These are phyloP conservation scores for Agrochola lychnidis DNA, from an alignment of 2,888 invertebrate genomes.

Conservation along the genomic window DNA sequence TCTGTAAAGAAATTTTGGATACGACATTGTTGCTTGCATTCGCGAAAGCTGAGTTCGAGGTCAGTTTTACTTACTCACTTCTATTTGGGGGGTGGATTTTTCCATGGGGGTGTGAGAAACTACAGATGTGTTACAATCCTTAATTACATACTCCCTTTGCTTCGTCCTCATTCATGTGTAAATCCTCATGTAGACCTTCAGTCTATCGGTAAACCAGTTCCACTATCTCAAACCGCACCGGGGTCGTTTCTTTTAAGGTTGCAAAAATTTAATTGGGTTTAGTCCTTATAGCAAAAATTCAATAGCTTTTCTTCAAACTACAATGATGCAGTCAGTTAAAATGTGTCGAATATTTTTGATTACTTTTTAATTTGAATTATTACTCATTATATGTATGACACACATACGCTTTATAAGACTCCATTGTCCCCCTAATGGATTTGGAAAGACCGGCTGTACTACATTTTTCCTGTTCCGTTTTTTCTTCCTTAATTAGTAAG, in stretches of 20 bases:
- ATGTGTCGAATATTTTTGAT: conserved; percentile 12
- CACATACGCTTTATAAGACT: neutral
- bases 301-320: conserved; percentile 18
- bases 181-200: neutral
- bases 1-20: neutral
- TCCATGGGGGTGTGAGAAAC: neutral
- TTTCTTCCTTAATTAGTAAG: conserved; percentile 32
- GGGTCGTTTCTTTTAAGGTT: neutral
- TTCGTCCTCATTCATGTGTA: neutral
- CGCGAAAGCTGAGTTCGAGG: neutral
- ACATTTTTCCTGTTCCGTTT: conserved; percentile 23
- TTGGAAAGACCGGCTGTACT: conserved; percentile 33
- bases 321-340: neutral
- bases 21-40: neutral
- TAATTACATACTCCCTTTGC: neutral
- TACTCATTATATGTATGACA: neutral
- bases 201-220: neutral
- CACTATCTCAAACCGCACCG: neutral
- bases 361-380: conserved; percentile 22
- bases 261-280: neutral
- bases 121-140: neutral
- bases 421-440: conserved; percentile 45
- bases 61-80: neutral
- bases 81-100: neutral
- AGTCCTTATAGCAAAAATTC: neutral